phyloP scores from a whole-genome alignment of 2,113 vertebrate genomes.

The Indicator indicator region DNA sequence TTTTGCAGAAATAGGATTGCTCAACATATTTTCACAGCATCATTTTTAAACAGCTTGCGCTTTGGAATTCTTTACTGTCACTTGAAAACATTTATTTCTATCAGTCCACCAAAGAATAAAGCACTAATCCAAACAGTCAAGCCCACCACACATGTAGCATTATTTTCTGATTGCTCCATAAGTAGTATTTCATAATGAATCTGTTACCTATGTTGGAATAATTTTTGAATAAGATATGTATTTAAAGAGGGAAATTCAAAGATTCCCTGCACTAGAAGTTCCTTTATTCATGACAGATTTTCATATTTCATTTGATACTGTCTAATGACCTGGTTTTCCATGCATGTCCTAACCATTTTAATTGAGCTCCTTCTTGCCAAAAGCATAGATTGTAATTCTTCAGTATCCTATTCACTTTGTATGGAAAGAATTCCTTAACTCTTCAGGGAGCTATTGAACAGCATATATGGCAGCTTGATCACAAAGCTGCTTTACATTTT shows the following conservation, averaged over 20 bases:
- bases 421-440: not conserved
- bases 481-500: not conserved
- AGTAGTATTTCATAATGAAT: not conserved
- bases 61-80: not conserved
- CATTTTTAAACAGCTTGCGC: not conserved
- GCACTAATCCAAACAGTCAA: not conserved
- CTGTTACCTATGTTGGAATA: not conserved
- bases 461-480: not conserved
- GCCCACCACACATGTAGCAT: not conserved
- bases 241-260: not conserved
- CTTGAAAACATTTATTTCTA: not conserved
- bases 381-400: not conserved
- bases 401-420: not conserved
- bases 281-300: not conserved
- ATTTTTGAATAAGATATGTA: not conserved
- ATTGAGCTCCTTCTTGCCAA: not conserved
- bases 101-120: not conserved
- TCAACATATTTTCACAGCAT: not conserved
- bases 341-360: not conserved
- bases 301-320: not conserved
- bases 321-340: not conserved
- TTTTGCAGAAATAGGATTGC: not conserved
- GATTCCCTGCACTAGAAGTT: not conserved
- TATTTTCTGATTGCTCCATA: not conserved
- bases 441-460: not conserved